Conservation (phyloP, 2,888 invertebrate species). For the Anoncus sp. region DNA sequence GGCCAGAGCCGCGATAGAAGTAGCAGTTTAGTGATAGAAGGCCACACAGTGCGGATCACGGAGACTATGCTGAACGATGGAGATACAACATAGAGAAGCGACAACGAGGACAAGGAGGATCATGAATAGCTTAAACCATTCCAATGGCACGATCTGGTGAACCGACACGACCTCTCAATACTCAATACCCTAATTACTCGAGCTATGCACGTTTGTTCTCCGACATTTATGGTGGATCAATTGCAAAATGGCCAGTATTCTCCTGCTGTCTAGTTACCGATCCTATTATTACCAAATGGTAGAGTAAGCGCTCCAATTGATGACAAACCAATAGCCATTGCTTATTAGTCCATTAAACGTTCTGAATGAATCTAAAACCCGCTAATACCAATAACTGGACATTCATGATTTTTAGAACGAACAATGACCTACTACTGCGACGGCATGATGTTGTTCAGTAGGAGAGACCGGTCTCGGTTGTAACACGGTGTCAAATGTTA, state of each 20-base stretch:
- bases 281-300: neutral
- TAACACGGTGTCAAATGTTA: too few relatives aligned
- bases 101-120: slow-evolving; percentile 7
- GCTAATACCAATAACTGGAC: too few relatives aligned
- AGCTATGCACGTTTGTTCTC: neutral
- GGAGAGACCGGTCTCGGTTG: too few relatives aligned
- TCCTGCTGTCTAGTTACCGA: neutral
- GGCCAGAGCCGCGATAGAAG: neutral
- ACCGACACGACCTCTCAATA: slow-evolving; percentile 13
- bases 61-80: neutral
- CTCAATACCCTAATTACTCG: slow-evolving; percentile 21
- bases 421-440: too few relatives aligned
- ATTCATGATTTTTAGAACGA: too few relatives aligned
- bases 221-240: neutral
- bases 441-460: too few relatives aligned
- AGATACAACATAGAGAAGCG: slow-evolving; percentile 10
- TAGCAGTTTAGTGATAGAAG: neutral
- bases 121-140: slow-evolving; percentile 11
- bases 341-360: neutral
- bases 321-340: neutral
- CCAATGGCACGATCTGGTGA: slow-evolving; percentile 19
- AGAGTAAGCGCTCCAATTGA: neutral
- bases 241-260: neutral
- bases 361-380: neutral
- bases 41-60: neutral